Conservation (phyloP, 2,888 invertebrate species). For the Ichneumoninae sp. region DNA sequence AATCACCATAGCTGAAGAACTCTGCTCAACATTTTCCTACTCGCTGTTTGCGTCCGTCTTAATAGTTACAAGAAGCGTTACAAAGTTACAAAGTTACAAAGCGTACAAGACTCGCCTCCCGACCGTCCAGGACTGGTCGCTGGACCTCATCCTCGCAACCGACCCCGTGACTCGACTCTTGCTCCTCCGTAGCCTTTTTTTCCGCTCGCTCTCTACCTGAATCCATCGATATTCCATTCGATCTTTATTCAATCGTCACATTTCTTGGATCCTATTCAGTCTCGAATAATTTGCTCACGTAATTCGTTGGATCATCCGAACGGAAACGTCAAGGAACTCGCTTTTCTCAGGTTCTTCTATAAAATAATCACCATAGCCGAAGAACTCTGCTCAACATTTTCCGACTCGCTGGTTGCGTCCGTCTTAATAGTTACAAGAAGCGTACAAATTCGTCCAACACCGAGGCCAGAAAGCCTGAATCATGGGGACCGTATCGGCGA, state of each 20-base stretch:
- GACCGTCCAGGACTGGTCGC: conserved; percentile 30
- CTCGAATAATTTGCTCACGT: background rate
- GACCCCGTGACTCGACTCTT: conserved; percentile 1
- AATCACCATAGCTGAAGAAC: background rate
- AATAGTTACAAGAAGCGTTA: conserved; percentile 1
- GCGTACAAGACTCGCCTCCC: too few relatives aligned
- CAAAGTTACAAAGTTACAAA: too few relatives aligned
- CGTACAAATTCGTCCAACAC: conserved; percentile 56
- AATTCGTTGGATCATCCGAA: background rate
- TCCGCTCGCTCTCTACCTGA: background rate
- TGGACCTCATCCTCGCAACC: conserved; percentile 15
- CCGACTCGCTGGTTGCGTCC: background rate
- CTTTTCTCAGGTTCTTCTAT: background rate
- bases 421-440: background rate
- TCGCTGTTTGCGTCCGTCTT: background rate
- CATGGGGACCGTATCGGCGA: conserved; percentile 12
- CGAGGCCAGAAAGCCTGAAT: conserved; percentile 36
- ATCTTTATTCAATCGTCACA: background rate
- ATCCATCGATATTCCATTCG: conserved; percentile 13
- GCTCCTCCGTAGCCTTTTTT: conserved; percentile 1
- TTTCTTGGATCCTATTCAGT: background rate
- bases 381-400: background rate
- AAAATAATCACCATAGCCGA: background rate
- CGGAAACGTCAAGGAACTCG: background rate
- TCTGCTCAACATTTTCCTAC: background rate